Conservation (phyloP, 1,140 invertebrate species). For the Lethocerus indicus region DNA sequence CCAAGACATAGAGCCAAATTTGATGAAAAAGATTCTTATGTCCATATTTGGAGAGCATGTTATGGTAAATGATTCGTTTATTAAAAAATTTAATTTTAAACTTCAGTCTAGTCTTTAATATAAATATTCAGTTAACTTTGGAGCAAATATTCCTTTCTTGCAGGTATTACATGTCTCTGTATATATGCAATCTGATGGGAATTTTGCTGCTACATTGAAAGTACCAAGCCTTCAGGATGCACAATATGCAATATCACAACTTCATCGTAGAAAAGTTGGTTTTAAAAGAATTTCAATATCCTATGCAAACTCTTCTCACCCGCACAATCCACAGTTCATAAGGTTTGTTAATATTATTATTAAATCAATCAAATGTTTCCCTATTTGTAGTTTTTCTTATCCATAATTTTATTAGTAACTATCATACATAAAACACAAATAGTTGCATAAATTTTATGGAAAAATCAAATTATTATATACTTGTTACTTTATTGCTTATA, state of each 20-base stretch:
- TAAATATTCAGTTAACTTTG: not conserved
- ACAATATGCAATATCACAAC: slow-evolving; percentile 63
- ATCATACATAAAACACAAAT: too few species aligned
- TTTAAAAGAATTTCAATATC: slow-evolving; percentile 67
- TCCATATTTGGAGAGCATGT: slow-evolving; percentile 49
- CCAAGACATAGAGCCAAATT: slow-evolving; percentile 48
- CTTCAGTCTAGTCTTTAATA: not conserved
- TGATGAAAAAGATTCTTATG: slow-evolving; percentile 47
- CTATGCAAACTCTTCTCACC: slow-evolving; percentile 41
- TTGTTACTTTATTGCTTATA: too few species aligned
- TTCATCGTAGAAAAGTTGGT: slow-evolving; percentile 67
- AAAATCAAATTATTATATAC: too few species aligned
- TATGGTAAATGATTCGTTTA: slow-evolving; percentile 30
- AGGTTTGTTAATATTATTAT: too few species aligned
- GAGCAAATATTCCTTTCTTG: slow-evolving; percentile 14
- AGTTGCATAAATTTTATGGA: too few species aligned
- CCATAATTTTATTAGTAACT: too few species aligned
- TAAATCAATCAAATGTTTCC: not conserved
- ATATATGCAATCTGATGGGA: slow-evolving; percentile 47
- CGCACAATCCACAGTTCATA: slow-evolving; percentile 40
- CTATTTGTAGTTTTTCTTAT: not conserved
- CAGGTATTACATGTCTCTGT: slow-evolving; percentile 48
- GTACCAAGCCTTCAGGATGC: slow-evolving; percentile 48
- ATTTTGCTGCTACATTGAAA: slow-evolving; percentile 43
- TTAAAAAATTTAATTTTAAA: slow-evolving; percentile 2